Evolutionary conservation across 2,888 invertebrate species (phyloP).

Genomic region (Pseudococcus jackbeardsleyi): DNA sequence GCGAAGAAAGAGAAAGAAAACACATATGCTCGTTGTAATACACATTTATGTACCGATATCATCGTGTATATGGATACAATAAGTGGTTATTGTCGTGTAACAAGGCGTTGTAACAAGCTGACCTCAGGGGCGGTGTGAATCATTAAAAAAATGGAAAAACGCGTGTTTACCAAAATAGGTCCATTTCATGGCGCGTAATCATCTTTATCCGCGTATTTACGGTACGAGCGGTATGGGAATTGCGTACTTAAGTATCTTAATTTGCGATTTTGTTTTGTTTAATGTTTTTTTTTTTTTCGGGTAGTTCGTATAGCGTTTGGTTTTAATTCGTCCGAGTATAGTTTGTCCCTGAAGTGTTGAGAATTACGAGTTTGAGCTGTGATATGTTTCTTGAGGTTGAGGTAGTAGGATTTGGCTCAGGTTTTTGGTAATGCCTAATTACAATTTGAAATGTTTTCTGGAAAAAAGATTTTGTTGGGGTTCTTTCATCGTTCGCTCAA

Average conservation of each 20-base stretch:
- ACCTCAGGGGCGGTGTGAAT: slow-evolving; percentile 46
- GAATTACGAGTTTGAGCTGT: too few species aligned
- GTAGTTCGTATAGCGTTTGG: too few species aligned
- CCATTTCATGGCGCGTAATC: not conserved
- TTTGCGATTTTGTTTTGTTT: too few species aligned
- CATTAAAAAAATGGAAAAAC: slow-evolving; percentile 29
- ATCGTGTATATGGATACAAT: not conserved
- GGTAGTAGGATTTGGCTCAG: too few species aligned
- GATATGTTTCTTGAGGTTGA: too few species aligned
- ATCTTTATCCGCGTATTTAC: not conserved
- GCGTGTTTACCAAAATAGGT: slow-evolving; percentile 44
- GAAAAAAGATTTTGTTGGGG: too few species aligned
- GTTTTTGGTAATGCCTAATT: too few species aligned
- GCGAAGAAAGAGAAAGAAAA: not conserved
- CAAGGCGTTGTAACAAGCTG: slow-evolving; percentile 6
- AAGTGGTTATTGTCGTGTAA: slow-evolving; percentile 27
- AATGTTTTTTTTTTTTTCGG: too few species aligned
- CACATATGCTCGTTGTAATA: not conserved
- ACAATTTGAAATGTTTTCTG: too few species aligned
- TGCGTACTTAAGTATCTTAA: not conserved
- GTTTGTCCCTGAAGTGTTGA: too few species aligned
- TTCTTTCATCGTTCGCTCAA: too few species aligned
- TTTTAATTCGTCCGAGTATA: too few species aligned
- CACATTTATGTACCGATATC: slow-evolving; percentile 4
- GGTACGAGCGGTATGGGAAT: not conserved